These are phyloP conservation scores for Lophochroa leadbeateri DNA, from an alignment of 2,113 vertebrate species.

Conservation along the genomic window DNA sequence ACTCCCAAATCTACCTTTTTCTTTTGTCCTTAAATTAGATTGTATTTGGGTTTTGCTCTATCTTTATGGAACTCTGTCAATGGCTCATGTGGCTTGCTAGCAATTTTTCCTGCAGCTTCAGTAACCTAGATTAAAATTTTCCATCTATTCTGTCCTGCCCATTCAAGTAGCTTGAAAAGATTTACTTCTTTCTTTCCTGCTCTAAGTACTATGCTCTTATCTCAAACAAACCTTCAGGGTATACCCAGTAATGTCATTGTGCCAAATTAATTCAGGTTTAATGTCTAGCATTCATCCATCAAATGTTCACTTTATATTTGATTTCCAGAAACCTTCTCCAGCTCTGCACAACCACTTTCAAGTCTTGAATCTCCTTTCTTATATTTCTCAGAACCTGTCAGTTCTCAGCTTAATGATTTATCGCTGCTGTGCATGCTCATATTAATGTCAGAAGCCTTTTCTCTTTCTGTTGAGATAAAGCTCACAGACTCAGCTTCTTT, in stretches of 20 bases:
- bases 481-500: constrained; percentile 6
- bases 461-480: constrained; percentile 12
- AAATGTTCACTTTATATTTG: background rate
- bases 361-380: background rate
- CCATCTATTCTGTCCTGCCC: background rate
- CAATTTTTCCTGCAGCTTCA: background rate
- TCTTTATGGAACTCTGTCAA: background rate
- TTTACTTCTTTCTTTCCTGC: background rate
- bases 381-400: background rate
- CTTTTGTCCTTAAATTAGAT: background rate
- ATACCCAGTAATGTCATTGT: background rate
- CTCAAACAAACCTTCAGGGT: background rate
- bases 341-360: background rate
- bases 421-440: background rate
- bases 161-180: background rate
- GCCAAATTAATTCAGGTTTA: background rate
- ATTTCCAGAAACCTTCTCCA: background rate
- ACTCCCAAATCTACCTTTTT: background rate
- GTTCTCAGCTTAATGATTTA: constrained; percentile 2
- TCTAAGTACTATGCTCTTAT: background rate
- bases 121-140: background rate
- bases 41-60: background rate
- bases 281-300: background rate
- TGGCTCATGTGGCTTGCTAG: background rate
- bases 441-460: background rate